Base-by-base conservation (phyloP, 1,140 invertebrate genomes). In the Drosophila suzukii region DNA sequence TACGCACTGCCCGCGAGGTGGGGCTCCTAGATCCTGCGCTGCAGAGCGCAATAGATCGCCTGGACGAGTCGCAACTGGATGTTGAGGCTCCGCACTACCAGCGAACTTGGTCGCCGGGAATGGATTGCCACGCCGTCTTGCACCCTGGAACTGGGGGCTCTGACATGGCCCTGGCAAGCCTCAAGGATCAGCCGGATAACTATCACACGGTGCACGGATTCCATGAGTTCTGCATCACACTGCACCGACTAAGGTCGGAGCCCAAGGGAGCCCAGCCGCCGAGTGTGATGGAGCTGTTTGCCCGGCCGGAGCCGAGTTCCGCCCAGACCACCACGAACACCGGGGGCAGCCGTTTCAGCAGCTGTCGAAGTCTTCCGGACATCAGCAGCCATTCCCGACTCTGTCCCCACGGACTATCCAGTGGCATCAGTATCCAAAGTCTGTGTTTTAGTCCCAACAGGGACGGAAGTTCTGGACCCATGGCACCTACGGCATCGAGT, bases 1-100 rank as follows among this genome's bases (percentile, higher is more conserved):
- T 96, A 11, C 93, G 94, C 86, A 93, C 95, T 56, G 94, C 93
- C 6, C 86, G 94, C 44, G 54, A 84, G 62, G 83, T 83, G 44
- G 80, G 80, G 2, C 63, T 60, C 0, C 27, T 75, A 1, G 84
- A 88, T 36, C 84, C 84, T 0, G 76, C 51, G 12, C 50, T 89
- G n/a, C 84, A 84, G 41, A 70, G 30, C 6, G 83, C 80, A 59
- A 89, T 88, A 58, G 81, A 84, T 44, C 67, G 74, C 5, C 38
- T 89, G 30, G 53, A 70, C 6, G 71, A 79, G 10, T 39, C 63
- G 0, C 67, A 54, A 12, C 12, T 71, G 38, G 53, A 80, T 4
- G 7, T 59, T 13, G 73, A 70, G 7, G 76, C 50, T 1, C 38
- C 70, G 0, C 78, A 73, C 17, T 49, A 80, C 38, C 70, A 47